Evolutionary conservation across 1,140 invertebrate genomes (phyloP).

Genomic region (Rhagoletis pomonella): DNA sequence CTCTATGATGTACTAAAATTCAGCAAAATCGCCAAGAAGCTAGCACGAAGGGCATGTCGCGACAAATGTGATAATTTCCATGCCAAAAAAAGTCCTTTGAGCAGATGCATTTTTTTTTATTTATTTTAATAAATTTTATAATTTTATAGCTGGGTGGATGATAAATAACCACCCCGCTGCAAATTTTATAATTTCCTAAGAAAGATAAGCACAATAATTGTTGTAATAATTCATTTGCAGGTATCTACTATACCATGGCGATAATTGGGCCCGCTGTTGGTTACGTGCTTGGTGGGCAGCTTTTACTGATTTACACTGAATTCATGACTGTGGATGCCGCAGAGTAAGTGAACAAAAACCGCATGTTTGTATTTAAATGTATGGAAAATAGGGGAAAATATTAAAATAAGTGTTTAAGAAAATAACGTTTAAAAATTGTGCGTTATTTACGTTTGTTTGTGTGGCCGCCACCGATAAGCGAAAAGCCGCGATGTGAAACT

Average conservation of each 20-base stretch:
- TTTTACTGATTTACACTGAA: conserved; percentile 86
- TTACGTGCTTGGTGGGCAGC: conserved; percentile 85
- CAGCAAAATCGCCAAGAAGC: too few species aligned
- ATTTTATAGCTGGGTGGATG: conserved; percentile 1
- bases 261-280: conserved; percentile 88
- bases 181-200: conserved; percentile 37
- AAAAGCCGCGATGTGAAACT: not conserved
- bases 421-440: not conserved
- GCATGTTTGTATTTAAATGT: not conserved
- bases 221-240: conserved; percentile 72
- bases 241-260: conserved; percentile 87
- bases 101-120: not conserved
- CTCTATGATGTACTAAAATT: too few species aligned
- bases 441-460: conserved; percentile 6
- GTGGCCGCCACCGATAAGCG: conserved; percentile 27
- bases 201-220: not conserved
- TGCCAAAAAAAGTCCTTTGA: not conserved
- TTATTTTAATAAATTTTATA: conserved; percentile 28
- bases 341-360: conserved; percentile 77
- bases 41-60: too few species aligned
- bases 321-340: conserved; percentile 78
- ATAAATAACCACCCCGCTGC: not conserved
- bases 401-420: too few species aligned
- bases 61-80: not conserved
- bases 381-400: not conserved